phyloP scores from a whole-genome alignment of 2,797 vertebrate species.

The Mastacembelus armatus region DNA sequence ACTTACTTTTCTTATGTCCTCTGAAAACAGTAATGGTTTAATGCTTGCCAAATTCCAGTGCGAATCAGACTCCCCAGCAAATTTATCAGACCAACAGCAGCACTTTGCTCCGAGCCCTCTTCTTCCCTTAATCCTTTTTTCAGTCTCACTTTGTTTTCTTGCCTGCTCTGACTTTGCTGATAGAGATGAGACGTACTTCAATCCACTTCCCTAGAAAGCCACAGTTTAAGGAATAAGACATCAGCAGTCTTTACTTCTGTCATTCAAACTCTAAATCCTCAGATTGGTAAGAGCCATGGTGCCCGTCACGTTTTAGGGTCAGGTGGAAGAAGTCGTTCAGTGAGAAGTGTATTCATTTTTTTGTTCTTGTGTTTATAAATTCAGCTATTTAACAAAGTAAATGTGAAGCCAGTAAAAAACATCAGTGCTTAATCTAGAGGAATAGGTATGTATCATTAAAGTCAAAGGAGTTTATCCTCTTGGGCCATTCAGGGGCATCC shows the following conservation, averaged over 20 bases:
- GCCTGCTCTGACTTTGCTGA: slow-evolving; percentile 64
- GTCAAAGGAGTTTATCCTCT: slow-evolving; percentile 50
- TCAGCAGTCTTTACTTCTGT: too few species aligned
- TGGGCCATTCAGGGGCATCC: slow-evolving; percentile 43
- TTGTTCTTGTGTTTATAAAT: not conserved
- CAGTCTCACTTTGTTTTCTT: slow-evolving; percentile 63
- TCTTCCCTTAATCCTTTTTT: slow-evolving; percentile 62
- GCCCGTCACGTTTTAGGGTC: too few species aligned
- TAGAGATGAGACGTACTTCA: slow-evolving; percentile 50
- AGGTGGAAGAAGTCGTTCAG: not conserved
- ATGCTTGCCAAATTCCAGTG: slow-evolving; percentile 52
- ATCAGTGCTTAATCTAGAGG: not conserved
- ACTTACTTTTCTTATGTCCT: slow-evolving; percentile 36
- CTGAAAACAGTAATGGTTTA: slow-evolving; percentile 42
- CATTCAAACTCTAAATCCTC: too few species aligned
- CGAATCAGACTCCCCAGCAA: slow-evolving; percentile 63
- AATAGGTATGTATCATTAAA: not conserved
- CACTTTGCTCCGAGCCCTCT: slow-evolving; percentile 61
- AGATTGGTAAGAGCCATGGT: too few species aligned
- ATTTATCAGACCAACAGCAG: slow-evolving; percentile 71
- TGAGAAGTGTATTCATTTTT: not conserved
- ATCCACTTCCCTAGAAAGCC: slow-evolving; percentile 28
- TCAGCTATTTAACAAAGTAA: too few species aligned
- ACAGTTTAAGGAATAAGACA: too few species aligned
- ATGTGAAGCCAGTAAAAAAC: too few species aligned